Evolutionary conservation across 1,140 invertebrate genomes (phyloP).

Genomic region (Capitella teleta): DNA sequence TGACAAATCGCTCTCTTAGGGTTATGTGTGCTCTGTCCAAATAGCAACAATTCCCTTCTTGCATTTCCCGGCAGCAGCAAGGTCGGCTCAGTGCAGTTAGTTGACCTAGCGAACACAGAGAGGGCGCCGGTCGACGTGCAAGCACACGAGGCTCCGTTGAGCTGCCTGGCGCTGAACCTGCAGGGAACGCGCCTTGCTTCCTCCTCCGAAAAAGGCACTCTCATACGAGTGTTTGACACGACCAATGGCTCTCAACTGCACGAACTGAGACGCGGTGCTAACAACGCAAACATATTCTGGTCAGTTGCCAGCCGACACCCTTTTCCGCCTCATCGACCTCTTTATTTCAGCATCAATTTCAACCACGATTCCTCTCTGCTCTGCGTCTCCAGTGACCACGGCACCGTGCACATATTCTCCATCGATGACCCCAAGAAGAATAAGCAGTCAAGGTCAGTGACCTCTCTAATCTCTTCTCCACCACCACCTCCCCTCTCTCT

Average conservation of each 20-base stretch:
- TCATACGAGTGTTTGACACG: constrained; percentile 93
- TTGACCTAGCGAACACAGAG: constrained; percentile 78
- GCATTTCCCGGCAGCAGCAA: constrained; percentile 78
- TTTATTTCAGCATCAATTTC: constrained; percentile 74
- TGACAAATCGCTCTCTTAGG: too few relatives aligned
- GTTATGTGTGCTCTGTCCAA: constrained; percentile 90
- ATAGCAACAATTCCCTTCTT: constrained; percentile 87
- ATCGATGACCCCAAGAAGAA: constrained; percentile 82
- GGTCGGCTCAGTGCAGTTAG: constrained; percentile 79
- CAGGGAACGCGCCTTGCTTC: constrained; percentile 78
- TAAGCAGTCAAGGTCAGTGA: constrained; percentile 68
- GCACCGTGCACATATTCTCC: constrained; percentile 92
- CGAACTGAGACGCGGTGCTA: constrained; percentile 82
- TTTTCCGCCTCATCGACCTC: too few relatives aligned
- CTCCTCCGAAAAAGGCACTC: constrained; percentile 88
- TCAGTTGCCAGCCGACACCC: too few relatives aligned
- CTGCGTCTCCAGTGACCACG: constrained; percentile 93
- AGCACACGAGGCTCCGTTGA: constrained; percentile 83
- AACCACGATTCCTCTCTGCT: constrained; percentile 90
- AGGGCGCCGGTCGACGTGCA: constrained; percentile 70
- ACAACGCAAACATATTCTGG: constrained; percentile 77
- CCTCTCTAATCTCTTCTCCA: neutral
- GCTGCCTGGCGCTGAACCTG: constrained; percentile 57
- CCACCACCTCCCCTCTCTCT: neutral
- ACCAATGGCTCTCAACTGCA: constrained; percentile 73